A percentile compares a stretch with the other conserved stretches of the same genome.
Evolutionary conservation across 2,797 vertebrate genomes (phyloP).

Genomic region (Melanotaenia boesemani): DNA sequence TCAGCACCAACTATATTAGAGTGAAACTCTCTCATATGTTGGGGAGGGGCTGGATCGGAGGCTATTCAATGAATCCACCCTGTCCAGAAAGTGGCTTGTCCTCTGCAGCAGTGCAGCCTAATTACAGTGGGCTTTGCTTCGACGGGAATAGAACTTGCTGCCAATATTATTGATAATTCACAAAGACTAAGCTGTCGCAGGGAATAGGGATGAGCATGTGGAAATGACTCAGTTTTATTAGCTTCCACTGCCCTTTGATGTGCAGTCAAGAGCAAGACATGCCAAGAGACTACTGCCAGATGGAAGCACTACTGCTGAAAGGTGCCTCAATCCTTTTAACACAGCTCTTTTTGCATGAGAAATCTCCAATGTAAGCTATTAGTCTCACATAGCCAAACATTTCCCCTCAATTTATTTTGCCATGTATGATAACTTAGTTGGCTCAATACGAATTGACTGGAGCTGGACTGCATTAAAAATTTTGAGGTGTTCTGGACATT

Average conservation of each 20-base stretch:
- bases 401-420: conserved; percentile 62
- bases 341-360: conserved; percentile 64
- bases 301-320: conserved; percentile 72
- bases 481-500: conserved; percentile 5
- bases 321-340: conserved; percentile 72
- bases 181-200: conserved; percentile 76
- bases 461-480: conserved; percentile 28
- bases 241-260: conserved; percentile 78
- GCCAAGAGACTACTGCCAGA: conserved; percentile 76
- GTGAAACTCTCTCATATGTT: conserved; percentile 33
- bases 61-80: conserved; percentile 46
- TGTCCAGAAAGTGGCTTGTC: conserved; percentile 62
- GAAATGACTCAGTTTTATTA: conserved; percentile 78
- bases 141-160: conserved; percentile 70
- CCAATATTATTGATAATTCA: conserved; percentile 85
- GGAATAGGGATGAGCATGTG: conserved; percentile 75
- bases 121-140: conserved; percentile 75
- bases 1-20: conserved; percentile 42
- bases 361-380: conserved; percentile 63
- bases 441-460: conserved; percentile 9
- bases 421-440: conserved; percentile 50
- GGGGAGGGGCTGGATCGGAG: conserved; percentile 36
- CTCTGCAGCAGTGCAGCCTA: conserved; percentile 72
- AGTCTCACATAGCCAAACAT: conserved; percentile 60
- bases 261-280: conserved; percentile 73